Conservation (phyloP, 2,888 invertebrate species). For the Athalia circularis region DNA sequence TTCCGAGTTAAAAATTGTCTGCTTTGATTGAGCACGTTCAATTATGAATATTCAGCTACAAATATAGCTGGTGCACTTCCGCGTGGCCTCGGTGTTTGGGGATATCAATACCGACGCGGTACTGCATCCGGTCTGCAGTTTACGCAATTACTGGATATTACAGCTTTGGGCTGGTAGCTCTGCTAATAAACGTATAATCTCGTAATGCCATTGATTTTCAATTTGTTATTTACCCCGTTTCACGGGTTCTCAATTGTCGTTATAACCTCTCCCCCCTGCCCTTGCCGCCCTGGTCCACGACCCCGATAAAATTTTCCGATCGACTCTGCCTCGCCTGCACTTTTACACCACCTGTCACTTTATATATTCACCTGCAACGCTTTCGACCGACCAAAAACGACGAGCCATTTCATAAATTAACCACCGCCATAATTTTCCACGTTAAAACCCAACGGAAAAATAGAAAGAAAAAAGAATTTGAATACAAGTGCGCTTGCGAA, state of each 20-base stretch:
- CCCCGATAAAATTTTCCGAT: slow-evolving; percentile 6
- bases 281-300: too few species aligned
- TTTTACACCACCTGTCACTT: slow-evolving; percentile 15
- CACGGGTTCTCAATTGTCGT: slow-evolving; percentile 56
- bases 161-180: slow-evolving; percentile 61
- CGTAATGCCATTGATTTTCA: slow-evolving; percentile 66
- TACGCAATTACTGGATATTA: slow-evolving; percentile 66
- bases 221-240: slow-evolving; percentile 62
- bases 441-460: too few species aligned
- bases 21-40: neutral
- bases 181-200: slow-evolving; percentile 65
- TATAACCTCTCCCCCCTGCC: neutral
- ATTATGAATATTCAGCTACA: slow-evolving; percentile 15
- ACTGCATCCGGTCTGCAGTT: slow-evolving; percentile 49
- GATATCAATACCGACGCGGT: neutral
- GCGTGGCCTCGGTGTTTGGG: neutral
- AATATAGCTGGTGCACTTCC: neutral
- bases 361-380: neutral
- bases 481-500: too few species aligned
- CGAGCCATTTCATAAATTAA: neutral
- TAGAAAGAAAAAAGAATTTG: too few species aligned
- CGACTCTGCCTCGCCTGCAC: slow-evolving; percentile 3
- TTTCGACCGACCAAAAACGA: neutral
- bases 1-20: neutral
- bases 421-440: too few species aligned